Conservation (phyloP, 2,113 vertebrate genomes). For the Ellobius talpinus region DNA sequence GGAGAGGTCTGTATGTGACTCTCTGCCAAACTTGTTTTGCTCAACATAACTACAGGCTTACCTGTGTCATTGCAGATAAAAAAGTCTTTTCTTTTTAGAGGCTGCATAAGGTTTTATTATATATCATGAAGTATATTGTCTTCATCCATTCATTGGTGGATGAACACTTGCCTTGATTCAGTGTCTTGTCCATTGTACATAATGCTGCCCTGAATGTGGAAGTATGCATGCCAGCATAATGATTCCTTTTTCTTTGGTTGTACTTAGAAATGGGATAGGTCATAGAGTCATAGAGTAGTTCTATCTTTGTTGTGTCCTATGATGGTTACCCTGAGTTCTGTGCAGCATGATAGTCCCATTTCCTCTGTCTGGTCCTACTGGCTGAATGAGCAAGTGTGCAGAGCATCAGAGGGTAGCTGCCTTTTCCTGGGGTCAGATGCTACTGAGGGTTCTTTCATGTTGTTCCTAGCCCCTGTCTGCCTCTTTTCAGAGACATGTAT, state of each 20-base stretch:
- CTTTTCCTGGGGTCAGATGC: not conserved
- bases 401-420: not conserved
- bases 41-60: not conserved
- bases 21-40: not conserved
- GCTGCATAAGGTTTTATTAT: not conserved
- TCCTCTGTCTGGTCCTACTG: not conserved
- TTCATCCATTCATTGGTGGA: no score
- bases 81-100: not conserved
- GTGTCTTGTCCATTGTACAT: not conserved
- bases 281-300: no score
- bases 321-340: not conserved
- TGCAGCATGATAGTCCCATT: not conserved
- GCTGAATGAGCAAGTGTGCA: not conserved
- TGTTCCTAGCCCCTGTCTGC: not conserved
- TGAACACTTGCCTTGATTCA: not conserved
- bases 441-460: not conserved
- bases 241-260: not conserved
- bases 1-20: not conserved
- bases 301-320: not conserved
- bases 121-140: not conserved
- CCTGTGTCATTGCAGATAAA: not conserved
- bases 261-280: not conserved
- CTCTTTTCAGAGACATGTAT: not conserved
- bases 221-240: not conserved
- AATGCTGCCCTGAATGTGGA: not conserved